A percentile compares a stretch with the other conserved stretches of the same genome.
Conservation (phyloP, 2,797 vertebrate species). For the Pangasius sanitwongsei region DNA sequence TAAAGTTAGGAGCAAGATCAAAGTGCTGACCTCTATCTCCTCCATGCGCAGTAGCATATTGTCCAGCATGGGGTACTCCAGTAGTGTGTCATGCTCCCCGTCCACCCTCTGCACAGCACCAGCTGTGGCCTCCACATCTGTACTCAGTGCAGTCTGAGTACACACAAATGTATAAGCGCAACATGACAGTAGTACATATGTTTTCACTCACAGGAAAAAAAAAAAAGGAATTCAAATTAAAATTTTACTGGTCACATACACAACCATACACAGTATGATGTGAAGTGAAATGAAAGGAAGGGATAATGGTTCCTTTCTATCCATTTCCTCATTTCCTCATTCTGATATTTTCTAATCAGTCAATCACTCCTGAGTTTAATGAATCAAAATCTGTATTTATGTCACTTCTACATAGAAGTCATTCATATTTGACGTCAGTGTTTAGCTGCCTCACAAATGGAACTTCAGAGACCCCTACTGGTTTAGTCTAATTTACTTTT, state of each 20-base stretch:
- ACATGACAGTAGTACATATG: background rate
- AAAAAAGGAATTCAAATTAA: background rate
- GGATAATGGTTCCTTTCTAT: background rate
- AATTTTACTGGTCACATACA: too few relatives aligned
- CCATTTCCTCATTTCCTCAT: background rate
- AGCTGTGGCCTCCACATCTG: slow-evolving; percentile 72
- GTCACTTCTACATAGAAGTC: background rate
- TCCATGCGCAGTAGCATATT: slow-evolving; percentile 92
- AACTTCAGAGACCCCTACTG: slow-evolving; percentile 15
- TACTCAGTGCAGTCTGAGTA: slow-evolving; percentile 66
- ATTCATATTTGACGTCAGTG: background rate
- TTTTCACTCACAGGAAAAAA: background rate
- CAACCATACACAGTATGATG: too few relatives aligned
- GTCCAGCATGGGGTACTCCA: slow-evolving; percentile 76
- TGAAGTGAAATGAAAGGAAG: too few relatives aligned
- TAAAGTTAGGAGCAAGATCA: background rate
- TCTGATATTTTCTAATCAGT: background rate
- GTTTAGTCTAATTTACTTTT: background rate
- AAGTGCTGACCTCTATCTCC: slow-evolving; percentile 89
- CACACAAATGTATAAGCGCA: background rate
- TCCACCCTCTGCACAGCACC: slow-evolving; percentile 63
- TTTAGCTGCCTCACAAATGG: background rate
- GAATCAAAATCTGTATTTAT: background rate
- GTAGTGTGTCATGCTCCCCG: slow-evolving; percentile 55
- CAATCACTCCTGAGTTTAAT: background rate